Conservation (phyloP, 2,797 vertebrate species). For the Schizopygopsis pylzovi region DNA sequence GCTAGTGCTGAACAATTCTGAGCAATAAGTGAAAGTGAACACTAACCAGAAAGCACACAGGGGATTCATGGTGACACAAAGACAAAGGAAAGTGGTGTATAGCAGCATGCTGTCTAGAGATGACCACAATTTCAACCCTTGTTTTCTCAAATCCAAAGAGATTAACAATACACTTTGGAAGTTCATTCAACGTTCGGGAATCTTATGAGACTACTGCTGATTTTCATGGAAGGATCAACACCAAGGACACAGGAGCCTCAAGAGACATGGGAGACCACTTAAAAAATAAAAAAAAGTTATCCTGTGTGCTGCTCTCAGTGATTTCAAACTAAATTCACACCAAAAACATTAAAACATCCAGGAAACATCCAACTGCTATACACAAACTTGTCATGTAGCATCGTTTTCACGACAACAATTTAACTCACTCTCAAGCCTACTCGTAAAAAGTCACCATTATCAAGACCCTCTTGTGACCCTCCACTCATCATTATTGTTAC, state of each 20-base stretch:
- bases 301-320: background rate
- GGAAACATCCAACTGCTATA: background rate
- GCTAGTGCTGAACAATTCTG: background rate
- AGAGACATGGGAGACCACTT: background rate
- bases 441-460: background rate
- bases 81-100: background rate
- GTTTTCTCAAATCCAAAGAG: conserved; percentile 33
- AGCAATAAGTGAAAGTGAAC: conserved; percentile 30
- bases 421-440: background rate
- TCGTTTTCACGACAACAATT: background rate
- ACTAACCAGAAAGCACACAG: background rate
- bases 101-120: background rate
- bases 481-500: background rate
- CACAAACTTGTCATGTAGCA: background rate
- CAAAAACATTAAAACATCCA: background rate
- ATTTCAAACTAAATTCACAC: background rate
- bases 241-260: background rate
- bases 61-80: conserved; percentile 23
- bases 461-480: background rate
- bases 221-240: background rate
- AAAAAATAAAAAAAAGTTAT: background rate
- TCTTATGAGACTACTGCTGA: background rate
- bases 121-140: conserved; percentile 14
- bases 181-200: conserved; percentile 30
- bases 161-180: conserved; percentile 33